Conservation (phyloP, 2,888 invertebrate genomes). For the Trisateles emortualis region DNA sequence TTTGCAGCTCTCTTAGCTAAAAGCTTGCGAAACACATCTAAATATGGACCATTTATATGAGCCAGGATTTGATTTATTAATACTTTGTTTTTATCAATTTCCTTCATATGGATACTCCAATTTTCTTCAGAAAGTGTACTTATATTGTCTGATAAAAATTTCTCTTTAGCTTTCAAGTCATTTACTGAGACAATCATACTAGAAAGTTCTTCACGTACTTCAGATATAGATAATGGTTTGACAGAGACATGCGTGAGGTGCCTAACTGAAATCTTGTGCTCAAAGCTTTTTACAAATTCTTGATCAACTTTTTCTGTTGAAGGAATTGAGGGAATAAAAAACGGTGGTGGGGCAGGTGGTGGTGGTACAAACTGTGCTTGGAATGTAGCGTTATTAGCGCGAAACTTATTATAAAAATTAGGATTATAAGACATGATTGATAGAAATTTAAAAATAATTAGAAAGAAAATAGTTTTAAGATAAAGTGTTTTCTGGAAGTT, state of each 20-base stretch:
- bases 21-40: slow-evolving; percentile 72
- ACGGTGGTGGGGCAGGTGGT: slow-evolving; percentile 55
- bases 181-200: slow-evolving; percentile 53
- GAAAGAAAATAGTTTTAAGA: slow-evolving; percentile 55
- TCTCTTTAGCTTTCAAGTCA: slow-evolving; percentile 64
- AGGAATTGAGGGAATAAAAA: slow-evolving; percentile 29
- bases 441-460: slow-evolving; percentile 55
- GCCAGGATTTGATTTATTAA: slow-evolving; percentile 72
- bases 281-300: slow-evolving; percentile 64
- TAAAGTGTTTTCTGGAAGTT: slow-evolving; percentile 76
- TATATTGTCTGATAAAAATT: slow-evolving; percentile 74
- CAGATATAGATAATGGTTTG: slow-evolving; percentile 53
- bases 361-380: slow-evolving; percentile 58
- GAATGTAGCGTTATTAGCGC: slow-evolving; percentile 73
- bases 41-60: slow-evolving; percentile 71
- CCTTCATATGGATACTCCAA: slow-evolving; percentile 85
- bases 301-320: slow-evolving; percentile 50
- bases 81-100: slow-evolving; percentile 80
- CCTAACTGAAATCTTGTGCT: slow-evolving; percentile 33
- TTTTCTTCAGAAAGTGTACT: slow-evolving; percentile 78
- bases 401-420: slow-evolving; percentile 71
- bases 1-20: slow-evolving; percentile 80
- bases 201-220: slow-evolving; percentile 55
- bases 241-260: slow-evolving; percentile 16
- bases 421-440: slow-evolving; percentile 79